Conservation (phyloP, 2,113 vertebrate species). For the Oryctolagus cuniculus region mOryCun1.1 NC_091433.1:194257501-194258000, state of each 20-base stretch:
- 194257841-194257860: not conserved
- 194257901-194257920: fast-evolving
- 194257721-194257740: fast-evolving
- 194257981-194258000: not conserved
- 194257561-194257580: not conserved
- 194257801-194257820: not conserved
- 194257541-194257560: not conserved
- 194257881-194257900: not conserved
- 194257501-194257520: not conserved
- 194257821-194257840: not conserved
- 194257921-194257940: not conserved
- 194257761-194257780: not conserved
- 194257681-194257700: fast-evolving
- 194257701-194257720: too few species aligned
- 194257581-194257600: not conserved
- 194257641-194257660: too few species aligned
- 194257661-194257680: fast-evolving
- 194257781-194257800: not conserved
- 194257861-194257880: too few species aligned
- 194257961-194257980: not conserved
- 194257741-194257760: not conserved
- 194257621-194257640: not conserved
- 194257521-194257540: too few species aligned
- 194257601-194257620: too few species aligned
- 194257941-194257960: not conserved